Conservation (phyloP, 2,888 invertebrate species). For the Drosophila formosana region DNA sequence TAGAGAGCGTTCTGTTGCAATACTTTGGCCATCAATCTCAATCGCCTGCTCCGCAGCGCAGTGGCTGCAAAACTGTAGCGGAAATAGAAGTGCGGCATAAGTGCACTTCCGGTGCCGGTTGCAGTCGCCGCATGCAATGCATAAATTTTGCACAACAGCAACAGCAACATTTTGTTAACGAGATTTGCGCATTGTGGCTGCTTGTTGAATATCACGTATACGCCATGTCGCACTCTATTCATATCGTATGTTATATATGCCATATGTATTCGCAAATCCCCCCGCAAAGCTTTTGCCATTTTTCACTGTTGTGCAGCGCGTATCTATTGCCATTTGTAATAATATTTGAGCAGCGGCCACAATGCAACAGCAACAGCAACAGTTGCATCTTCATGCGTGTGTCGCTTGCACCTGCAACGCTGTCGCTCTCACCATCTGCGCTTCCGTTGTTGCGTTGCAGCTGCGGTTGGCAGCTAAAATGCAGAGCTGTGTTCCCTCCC, state of each 20-base stretch:
- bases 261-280: constrained; percentile 39
- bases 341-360: constrained; percentile 55
- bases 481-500: constrained; percentile 10
- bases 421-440: too few species aligned
- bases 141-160: constrained; percentile 47
- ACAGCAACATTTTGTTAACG: constrained; percentile 55
- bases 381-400: constrained; percentile 42
- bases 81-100: constrained; percentile 78
- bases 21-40: constrained; percentile 62
- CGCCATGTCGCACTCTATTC: constrained; percentile 9
- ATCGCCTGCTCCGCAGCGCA: constrained; percentile 36
- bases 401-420: constrained; percentile 46
- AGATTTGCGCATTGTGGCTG: constrained; percentile 60
- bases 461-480: constrained; percentile 43
- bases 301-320: constrained; percentile 51
- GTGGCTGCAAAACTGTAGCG: constrained; percentile 43
- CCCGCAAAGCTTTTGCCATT: constrained; percentile 63
- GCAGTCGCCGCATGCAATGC: constrained; percentile 48
- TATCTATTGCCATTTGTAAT: constrained; percentile 66
- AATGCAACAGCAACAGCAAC: constrained; percentile 34
- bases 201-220: constrained; percentile 15
- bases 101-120: constrained; percentile 69
- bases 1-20: constrained; percentile 33
- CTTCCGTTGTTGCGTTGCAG: constrained; percentile 33
- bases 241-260: neutral